Evolutionary conservation across 2,113 vertebrate species (phyloP).

Genomic region (Sialia sialis): DNA sequence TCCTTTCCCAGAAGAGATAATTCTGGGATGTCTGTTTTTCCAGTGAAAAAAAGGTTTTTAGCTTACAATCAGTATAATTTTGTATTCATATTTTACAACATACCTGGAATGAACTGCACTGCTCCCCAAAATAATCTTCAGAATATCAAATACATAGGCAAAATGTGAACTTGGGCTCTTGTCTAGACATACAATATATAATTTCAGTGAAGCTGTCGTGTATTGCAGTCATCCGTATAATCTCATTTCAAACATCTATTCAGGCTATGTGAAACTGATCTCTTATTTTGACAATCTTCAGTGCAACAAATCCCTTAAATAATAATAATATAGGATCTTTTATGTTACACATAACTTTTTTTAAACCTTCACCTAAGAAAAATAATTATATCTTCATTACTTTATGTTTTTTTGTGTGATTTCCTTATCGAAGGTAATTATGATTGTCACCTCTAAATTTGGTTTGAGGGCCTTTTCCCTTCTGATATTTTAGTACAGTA

Average conservation of each 20-base stretch:
- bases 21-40: background rate
- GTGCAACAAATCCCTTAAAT: conserved; percentile 8
- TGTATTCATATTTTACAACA: background rate
- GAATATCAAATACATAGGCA: background rate
- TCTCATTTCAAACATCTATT: background rate
- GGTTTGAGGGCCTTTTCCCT: background rate
- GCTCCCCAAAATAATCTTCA: background rate
- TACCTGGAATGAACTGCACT: background rate
- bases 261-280: background rate
- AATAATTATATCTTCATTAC: background rate
- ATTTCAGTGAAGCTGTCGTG: background rate
- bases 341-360: background rate
- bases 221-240: background rate
- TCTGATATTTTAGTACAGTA: background rate
- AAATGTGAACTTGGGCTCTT: background rate
- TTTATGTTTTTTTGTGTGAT: background rate
- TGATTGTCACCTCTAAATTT: background rate
- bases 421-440: background rate
- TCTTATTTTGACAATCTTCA: conserved; percentile 23
- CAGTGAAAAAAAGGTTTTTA: background rate
- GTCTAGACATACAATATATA: background rate
- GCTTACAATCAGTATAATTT: background rate
- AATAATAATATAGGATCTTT: background rate
- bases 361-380: background rate
- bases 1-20: background rate